Evolutionary conservation across 2,113 vertebrate genomes (phyloP), one percentile per base, ranked within the genome.

Genomic region (Cottus gobio): DNA sequence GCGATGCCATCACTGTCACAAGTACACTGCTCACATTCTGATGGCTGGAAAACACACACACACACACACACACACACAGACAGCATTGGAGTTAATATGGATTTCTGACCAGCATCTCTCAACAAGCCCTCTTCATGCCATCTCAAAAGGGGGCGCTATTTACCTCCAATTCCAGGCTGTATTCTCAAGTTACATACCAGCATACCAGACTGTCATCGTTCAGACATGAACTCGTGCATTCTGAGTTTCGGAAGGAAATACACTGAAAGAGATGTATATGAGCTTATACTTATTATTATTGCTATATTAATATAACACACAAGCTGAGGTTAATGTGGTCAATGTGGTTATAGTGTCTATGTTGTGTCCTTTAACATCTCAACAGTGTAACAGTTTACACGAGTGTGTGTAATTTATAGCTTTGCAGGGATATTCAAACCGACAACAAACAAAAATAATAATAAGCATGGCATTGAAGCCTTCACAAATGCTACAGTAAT

Each of bases 21-120:
- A 15, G 93, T 94, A 80, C 96, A 96, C 89, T 96, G 94, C 87
- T 96, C 95, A 78, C 96, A 96, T 71, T 95, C 95, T 8, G 94
- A 96, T 1, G 95, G 95, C 96, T 96, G 91, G 6, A 28, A 86
- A 44, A 77, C 46, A 9, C 9, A 54, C n/a, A 57, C 26, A 30
- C 31, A 36, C 44, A 44, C 18, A 54, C 30, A 48, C 39, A 58
- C 36, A 56, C 52, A 7, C 28, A 31, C 20, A n/a, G 6, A 75
- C 42, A 26, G 9, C 1, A 2, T 57, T 20, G 76, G 2, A 71
- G 26, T 54, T 56, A 66, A 6, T 36, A 26, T 36, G 34, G 52
- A 69, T 22, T 52, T 39, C 50, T 28, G n/a, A 61, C 4, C 3
- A 36, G 48, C 16, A 37, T 11, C 65, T 37, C 31, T 76, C 61